Conservation (phyloP, 1,140 invertebrate species). For the Scaptodrosophila lebanonensis region DNA sequence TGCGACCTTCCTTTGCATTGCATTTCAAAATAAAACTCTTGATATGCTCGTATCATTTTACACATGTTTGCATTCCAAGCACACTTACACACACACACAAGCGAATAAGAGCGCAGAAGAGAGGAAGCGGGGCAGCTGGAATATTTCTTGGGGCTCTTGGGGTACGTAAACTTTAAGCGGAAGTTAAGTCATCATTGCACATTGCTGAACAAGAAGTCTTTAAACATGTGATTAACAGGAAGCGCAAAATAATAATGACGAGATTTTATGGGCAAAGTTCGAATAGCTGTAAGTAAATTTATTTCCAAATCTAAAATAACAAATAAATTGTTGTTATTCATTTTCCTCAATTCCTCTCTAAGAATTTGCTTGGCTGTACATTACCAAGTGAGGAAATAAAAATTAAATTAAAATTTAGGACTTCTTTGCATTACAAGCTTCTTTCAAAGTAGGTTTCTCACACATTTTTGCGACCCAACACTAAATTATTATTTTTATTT, state of each 20-base stretch:
- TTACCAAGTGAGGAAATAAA: too few relatives aligned
- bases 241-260: slow-evolving; percentile 15
- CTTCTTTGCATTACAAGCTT: too few relatives aligned
- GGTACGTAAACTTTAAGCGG: slow-evolving; percentile 32
- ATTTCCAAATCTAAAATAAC: too few relatives aligned
- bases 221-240: slow-evolving; percentile 6
- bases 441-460: too few relatives aligned
- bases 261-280: too few relatives aligned
- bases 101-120: not conserved
- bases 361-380: too few relatives aligned
- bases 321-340: too few relatives aligned
- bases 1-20: slow-evolving; percentile 45
- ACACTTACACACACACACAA: slow-evolving; percentile 23
- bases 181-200: slow-evolving; percentile 42
- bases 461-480: too few relatives aligned
- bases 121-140: not conserved
- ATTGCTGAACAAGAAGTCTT: slow-evolving; percentile 1
- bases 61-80: slow-evolving; percentile 56
- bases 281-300: too few relatives aligned
- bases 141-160: not conserved
- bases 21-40: slow-evolving; percentile 16
- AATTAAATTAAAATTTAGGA: too few relatives aligned
- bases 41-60: slow-evolving; percentile 46
- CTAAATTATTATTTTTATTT: too few relatives aligned
- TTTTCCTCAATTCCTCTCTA: too few relatives aligned